Evolutionary conservation across 2,113 vertebrate genomes (phyloP).

Genomic region (human (Homo sapiens)): DNA sequence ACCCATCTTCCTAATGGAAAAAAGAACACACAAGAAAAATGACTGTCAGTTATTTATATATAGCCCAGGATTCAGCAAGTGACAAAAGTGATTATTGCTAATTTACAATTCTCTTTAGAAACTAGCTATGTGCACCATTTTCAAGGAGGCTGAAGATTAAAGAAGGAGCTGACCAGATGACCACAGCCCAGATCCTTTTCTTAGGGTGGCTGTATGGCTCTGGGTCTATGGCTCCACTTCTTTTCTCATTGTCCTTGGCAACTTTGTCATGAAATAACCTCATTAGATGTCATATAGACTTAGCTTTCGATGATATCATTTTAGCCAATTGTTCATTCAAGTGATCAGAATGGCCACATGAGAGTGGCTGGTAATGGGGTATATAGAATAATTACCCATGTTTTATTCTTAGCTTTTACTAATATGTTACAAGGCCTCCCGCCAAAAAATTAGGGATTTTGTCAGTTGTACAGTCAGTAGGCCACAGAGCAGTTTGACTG

Average conservation of each 20-base stretch:
- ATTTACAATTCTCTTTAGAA: slow-evolving; percentile 8
- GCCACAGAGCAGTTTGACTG: neutral
- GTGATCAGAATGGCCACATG: neutral
- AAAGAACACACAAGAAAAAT: slow-evolving; percentile 64
- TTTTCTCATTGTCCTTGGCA: neutral
- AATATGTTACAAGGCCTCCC: neutral
- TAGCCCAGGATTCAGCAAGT: neutral
- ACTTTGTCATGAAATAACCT: neutral
- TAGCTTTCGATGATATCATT: neutral
- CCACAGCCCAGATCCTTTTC: neutral
- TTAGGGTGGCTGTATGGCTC: neutral
- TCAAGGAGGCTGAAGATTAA: neutral
- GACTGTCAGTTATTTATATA: slow-evolving; percentile 64
- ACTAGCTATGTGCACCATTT: neutral
- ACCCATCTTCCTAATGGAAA: slow-evolving; percentile 77
- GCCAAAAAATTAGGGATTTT: no score
- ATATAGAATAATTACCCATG: neutral
- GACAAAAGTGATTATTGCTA: neutral
- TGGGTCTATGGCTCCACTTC: neutral
- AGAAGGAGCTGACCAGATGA: neutral
- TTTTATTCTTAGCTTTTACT: neutral
- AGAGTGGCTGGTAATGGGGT: neutral
- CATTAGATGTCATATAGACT: neutral
- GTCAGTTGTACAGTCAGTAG: neutral
- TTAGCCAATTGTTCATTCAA: neutral